These are phyloP conservation scores for Beaufortia kweichowensis DNA, from an alignment of 2,113 vertebrate species.

Conservation along the genomic window DNA sequence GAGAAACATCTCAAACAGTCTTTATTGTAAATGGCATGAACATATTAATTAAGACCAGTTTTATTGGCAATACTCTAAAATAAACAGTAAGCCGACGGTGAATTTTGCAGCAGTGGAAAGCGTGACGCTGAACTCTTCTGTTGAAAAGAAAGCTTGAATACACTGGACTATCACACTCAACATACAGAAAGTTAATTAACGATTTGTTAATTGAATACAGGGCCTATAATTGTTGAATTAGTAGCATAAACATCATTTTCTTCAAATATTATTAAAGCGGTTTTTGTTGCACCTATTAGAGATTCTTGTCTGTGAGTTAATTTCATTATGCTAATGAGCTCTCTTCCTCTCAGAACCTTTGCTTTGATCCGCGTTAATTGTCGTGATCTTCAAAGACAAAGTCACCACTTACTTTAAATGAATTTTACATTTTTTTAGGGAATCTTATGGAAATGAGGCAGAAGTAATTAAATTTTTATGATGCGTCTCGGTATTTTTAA, in stretches of 20 bases:
- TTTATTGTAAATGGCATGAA: slow-evolving; percentile 66
- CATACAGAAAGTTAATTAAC: slow-evolving; percentile 93
- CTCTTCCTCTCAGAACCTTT: slow-evolving; percentile 96
- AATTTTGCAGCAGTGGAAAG: slow-evolving; percentile 52
- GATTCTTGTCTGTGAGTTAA: slow-evolving; percentile 99
- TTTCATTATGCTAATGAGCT: slow-evolving; percentile 99
- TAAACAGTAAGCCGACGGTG: slow-evolving; percentile 60
- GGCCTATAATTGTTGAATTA: slow-evolving; percentile 96
- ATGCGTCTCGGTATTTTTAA: slow-evolving; percentile 96
- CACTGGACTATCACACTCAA: slow-evolving; percentile 71
- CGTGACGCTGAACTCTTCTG: slow-evolving; percentile 35
- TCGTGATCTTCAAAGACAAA: slow-evolving; percentile 99
- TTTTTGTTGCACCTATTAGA: slow-evolving; percentile 99
- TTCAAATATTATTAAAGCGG: slow-evolving; percentile 98
- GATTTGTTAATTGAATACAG: slow-evolving; percentile 98
- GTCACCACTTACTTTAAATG: slow-evolving; percentile 99
- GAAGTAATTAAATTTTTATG: slow-evolving; percentile 99
- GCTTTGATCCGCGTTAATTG: slow-evolving; percentile 99
- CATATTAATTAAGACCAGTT: slow-evolving; percentile 69
- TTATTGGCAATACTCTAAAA: slow-evolving; percentile 63
- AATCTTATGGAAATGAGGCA: slow-evolving; percentile 99
- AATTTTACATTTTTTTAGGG: slow-evolving; percentile 98
- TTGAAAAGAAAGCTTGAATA: slow-evolving; percentile 46
- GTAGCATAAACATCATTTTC: slow-evolving; percentile 95
- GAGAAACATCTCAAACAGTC: slow-evolving; percentile 33